Base-by-base conservation (phyloP, 2,113 vertebrate species). In the Neomonachus schauinslandi region DNA sequence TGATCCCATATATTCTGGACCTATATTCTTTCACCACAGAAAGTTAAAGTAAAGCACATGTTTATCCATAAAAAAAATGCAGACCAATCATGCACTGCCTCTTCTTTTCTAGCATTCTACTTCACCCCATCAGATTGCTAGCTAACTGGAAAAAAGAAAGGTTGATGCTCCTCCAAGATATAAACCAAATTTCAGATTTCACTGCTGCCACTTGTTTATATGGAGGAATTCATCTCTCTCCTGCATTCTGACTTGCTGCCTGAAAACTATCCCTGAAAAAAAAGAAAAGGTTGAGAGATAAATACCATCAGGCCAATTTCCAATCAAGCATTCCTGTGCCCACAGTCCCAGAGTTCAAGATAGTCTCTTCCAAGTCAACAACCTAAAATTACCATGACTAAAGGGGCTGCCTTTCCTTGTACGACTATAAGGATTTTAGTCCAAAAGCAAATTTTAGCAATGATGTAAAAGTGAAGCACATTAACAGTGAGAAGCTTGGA, bases 41-140 rank as follows among this genome's bases (percentile, higher is more conserved):
- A 98, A 91, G 39, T 86, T 90, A 97, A 94, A 74, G 51, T 69
- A n/a, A 91, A 95, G 76, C 86, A 57, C 55, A 28, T 87, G 85
- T 76, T 91, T 97, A 91, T 67, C 90, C 11, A 42, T 33, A 49
- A 77, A 65, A 96, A 95, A 65, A n/a, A 33, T 74, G 19, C 14
- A 46, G 71, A 36, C 57, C 63, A 65, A 36, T 53, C 90, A 94
- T 84, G 63, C 28, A 49, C 76, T 31, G 0, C 7, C 7, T 94
- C 49, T 88, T 95, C 1, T 22, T 55, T 59, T 87, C 33, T 26
- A 39, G 31, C 3, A 7, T 88, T 92, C 67, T 24, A 92, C 49
- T 96, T 91, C 24, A 88, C 33, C 6, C 28, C 15, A 61, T 81
- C n/a, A 63, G 74, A 61, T 83, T 85, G 16, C 79, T 83, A 79